Base-by-base conservation (phyloP, 2,797 vertebrate genomes). In the Acestrorhynchus altus region DNA sequence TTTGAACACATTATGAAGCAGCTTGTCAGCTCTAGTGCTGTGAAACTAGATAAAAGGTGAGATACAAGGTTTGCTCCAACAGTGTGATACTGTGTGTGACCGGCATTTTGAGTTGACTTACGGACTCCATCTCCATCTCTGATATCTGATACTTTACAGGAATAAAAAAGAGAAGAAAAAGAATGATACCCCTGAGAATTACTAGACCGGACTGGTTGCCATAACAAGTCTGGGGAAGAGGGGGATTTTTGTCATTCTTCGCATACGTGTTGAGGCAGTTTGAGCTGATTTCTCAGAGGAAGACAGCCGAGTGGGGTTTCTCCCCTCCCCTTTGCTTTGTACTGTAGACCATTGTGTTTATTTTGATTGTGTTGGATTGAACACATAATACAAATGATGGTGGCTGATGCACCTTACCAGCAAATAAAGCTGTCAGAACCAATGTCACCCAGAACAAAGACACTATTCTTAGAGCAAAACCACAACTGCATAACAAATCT, bases 81-180 rank as follows among this genome's bases (percentile, higher is more conserved):
- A 11, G 8, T 8, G 40, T 42, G 40, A 1, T 10, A 10, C 6
- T 42, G 40, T 10, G 40, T 42, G 40, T 42, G 9, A 42, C 40
- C 47, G 47, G 47, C 46, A 83, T 84, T 87, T 87, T 83, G 68
- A 51, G 56, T 61, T 69, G 28, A 71, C 49, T 67, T 71, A 16
- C 13, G 49, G 57, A 77, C 67, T 77, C 76, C 76, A 71, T n/a
- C 24, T 71, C 39, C 61, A 42, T n/a, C 39, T 42, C 61, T 8
- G 59, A 61, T 51, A 77, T 8, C 8, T 42, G 66, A 77, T 77
- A 67, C 46, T 61, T n/a, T 31, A 20, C 20, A 16, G 35, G 69
- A 61, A 22, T 39, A 54, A 28, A 59, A 59, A 20, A 59, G 52
- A 54, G 28, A 60, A 35, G 22, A 52, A 76, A 71, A 63, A 54